Evolutionary conservation across 2,113 vertebrate species (phyloP), one percentile per base, ranked within the genome.

Genomic region (Pelodiscus sinensis): DNA sequence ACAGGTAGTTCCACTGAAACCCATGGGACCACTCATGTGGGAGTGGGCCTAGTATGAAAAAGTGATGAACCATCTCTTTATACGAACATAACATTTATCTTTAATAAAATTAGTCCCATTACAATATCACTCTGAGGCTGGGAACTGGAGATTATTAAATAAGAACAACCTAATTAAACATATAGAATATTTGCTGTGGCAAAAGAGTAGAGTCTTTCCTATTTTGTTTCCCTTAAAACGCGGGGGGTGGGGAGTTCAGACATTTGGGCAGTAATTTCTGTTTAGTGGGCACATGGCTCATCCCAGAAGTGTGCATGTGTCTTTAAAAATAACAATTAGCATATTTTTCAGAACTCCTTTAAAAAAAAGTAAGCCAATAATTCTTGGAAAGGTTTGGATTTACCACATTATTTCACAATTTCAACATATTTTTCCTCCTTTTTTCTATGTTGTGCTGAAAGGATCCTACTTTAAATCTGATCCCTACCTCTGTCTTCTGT

Each of bases 131-230:
- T 93, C 93, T 54, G 21, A 90, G 78, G 57, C 84, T 82, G 38
- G 84, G 58, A 88, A 9, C 7, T 77, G 6, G 24, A 83, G 55
- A 85, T 35, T 82, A 16, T 73, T 88, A 79, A 73, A 51, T 78
- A 54, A 86, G 60, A 95, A 81, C 55, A 83, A 80, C 21, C 25
- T 56, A 86, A 52, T 82, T 54, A 2, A 84, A 65, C 55, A 15
- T 87, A 86, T 51, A 31, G 68, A 73, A 62, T 88, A 89, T n/a
- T 89, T 87, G 19, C 93, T 94, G 77, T 85, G 75, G 73, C 2
- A 13, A 90, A 87, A 93, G 84, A 79, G 4, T 55, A 21, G 94
- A 68, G 2, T 86, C 93, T 93, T 95, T 94, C 89, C 78, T 87
- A 3, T 3, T 88, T 95, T 81, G 57, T 91, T 77, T 96, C 81